These are phyloP conservation scores for Aporrectodea caliginosa DNA, from an alignment of 1,140 invertebrate genomes.

Conservation along the genomic window DNA sequence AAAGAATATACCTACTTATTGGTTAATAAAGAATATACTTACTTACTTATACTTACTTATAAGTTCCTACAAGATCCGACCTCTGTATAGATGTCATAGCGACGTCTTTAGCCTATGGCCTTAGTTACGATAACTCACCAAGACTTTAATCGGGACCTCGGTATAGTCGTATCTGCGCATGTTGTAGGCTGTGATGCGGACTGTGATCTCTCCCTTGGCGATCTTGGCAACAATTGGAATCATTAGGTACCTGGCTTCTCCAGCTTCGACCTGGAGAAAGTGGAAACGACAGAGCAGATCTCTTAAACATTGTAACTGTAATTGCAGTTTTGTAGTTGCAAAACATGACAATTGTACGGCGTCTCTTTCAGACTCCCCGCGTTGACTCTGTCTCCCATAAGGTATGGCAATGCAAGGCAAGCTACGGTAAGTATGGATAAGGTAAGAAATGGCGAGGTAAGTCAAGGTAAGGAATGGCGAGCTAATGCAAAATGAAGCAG, in stretches of 20 bases:
- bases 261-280: not conserved
- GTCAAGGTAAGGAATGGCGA: no score
- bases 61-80: no score
- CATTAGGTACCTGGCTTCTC: conserved; percentile 3
- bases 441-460: no score
- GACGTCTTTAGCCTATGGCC: no score
- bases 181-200: conserved; percentile 15
- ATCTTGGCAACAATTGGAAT: conserved; percentile 16
- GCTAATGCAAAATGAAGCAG: no score
- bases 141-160: not conserved
- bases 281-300: not conserved
- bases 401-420: not conserved
- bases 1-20: no score
- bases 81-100: no score
- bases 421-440: not conserved
- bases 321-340: not conserved
- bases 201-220: conserved; percentile 9
- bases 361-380: conserved; percentile 5
- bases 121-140: no score
- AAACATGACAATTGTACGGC: no score
- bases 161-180: conserved; percentile 10
- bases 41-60: no score
- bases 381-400: no score
- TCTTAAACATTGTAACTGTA: not conserved
- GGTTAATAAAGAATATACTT: no score